Percentiles rank a stretch among this genome's conserved stretches.
phyloP scores from a whole-genome alignment of 2,888 invertebrate species.

The Drosophila meridiana region DNA sequence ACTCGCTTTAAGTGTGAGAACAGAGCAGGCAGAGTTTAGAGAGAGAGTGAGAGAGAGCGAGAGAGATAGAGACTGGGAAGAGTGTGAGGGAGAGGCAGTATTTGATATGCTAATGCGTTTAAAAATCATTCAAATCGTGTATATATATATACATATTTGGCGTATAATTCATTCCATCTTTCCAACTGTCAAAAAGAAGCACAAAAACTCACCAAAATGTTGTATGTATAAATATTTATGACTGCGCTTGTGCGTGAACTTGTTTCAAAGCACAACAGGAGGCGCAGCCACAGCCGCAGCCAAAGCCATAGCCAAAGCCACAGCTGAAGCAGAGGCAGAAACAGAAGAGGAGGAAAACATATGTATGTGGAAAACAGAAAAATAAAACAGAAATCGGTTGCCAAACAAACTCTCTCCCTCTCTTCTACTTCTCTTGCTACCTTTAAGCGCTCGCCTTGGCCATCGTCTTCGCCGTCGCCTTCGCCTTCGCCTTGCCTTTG shows the following conservation, averaged over 20 bases:
- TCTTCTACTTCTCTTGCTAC: not conserved
- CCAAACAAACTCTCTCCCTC: constrained; percentile 1
- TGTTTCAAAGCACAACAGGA: constrained; percentile 44
- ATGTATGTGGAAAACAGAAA: constrained; percentile 5
- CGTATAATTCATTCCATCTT: constrained; percentile 22
- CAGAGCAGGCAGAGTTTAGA: not conserved
- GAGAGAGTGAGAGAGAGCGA: not conserved
- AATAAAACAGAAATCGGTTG: constrained; percentile 35
- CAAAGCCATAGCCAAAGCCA: not conserved
- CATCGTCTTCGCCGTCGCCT: not conserved
- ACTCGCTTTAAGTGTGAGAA: constrained; percentile 5
- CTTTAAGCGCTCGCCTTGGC: not conserved
- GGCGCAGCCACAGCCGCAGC: not conserved
- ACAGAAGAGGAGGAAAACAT: not conserved
- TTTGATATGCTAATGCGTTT: constrained; percentile 67
- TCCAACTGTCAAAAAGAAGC: constrained; percentile 39
- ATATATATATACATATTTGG: constrained; percentile 11
- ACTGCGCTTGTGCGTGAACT: constrained; percentile 41
- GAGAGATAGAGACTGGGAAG: not conserved
- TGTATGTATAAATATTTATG: constrained; percentile 44
- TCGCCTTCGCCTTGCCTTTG: not conserved
- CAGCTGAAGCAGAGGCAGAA: not conserved
- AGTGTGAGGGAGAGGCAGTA: constrained; percentile 2
- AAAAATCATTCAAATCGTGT: constrained; percentile 63
- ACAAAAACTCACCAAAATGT: constrained; percentile 14